Evolutionary conservation across 2,888 invertebrate species (phyloP).

Genomic region (Phaonia tiefii): DNA sequence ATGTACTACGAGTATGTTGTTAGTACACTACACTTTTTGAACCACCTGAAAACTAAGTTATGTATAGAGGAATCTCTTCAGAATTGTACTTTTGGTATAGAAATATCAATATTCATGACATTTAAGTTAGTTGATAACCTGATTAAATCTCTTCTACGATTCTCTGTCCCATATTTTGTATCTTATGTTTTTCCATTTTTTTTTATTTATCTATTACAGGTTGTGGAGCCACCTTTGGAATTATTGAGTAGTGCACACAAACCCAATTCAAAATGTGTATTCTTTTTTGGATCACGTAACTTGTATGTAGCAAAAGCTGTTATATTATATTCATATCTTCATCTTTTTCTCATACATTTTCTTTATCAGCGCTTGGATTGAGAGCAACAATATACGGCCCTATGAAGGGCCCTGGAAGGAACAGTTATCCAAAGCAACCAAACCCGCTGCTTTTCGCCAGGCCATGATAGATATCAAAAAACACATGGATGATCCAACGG

Average conservation of each 20-base stretch:
- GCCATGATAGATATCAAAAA: slow-evolving; percentile 91
- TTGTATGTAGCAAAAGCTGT: slow-evolving; percentile 87
- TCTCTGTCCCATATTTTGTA: background rate
- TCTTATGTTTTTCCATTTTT: background rate
- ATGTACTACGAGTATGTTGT: too few relatives aligned
- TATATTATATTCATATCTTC: background rate
- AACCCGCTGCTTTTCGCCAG: slow-evolving; percentile 88
- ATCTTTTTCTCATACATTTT: slow-evolving; percentile 3
- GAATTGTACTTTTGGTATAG: too few relatives aligned
- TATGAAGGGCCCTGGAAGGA: slow-evolving; percentile 89
- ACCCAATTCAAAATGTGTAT: slow-evolving; percentile 91
- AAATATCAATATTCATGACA: too few relatives aligned
- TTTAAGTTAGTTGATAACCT: too few relatives aligned
- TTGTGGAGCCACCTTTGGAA: slow-evolving; percentile 90
- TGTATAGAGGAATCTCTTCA: too few relatives aligned
- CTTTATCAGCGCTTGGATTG: slow-evolving; percentile 91
- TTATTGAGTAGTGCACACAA: slow-evolving; percentile 87
- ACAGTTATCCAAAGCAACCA: slow-evolving; percentile 87
- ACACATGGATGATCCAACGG: slow-evolving; percentile 86
- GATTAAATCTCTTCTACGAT: too few relatives aligned
- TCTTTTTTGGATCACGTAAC: slow-evolving; percentile 96
- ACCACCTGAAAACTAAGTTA: too few relatives aligned
- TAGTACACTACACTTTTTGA: too few relatives aligned
- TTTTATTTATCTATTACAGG: slow-evolving; percentile 71
- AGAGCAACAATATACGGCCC: slow-evolving; percentile 90